These are phyloP conservation scores for Onychorhynchus coronatus DNA, from an alignment of 2,113 vertebrate species.

Conservation along the genomic window DNA sequence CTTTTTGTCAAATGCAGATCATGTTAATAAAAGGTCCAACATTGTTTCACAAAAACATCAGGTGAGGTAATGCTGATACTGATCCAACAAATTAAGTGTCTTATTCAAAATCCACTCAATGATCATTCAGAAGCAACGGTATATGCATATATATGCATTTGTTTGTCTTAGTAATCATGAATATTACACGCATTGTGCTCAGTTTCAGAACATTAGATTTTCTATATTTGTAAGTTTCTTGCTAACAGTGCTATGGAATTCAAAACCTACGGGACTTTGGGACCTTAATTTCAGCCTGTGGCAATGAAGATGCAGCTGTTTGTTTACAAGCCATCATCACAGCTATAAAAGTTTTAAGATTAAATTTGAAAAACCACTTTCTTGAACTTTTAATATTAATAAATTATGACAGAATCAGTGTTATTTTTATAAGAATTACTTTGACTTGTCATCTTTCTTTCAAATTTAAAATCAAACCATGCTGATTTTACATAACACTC, in stretches of 20 bases:
- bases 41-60: background rate
- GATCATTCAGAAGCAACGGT: background rate
- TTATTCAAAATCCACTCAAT: background rate
- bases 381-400: conserved; percentile 23
- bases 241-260: conserved; percentile 51
- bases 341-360: conserved; percentile 43
- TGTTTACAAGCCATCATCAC: conserved; percentile 65
- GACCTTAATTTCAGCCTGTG: conserved; percentile 67
- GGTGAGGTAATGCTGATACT: background rate
- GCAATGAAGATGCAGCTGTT: conserved; percentile 67
- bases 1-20: background rate
- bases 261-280: conserved; percentile 68
- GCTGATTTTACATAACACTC: background rate
- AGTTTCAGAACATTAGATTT: conserved; percentile 47
- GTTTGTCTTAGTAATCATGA: conserved; percentile 42
- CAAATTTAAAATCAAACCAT: conserved; percentile 40
- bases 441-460: background rate
- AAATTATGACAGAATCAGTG: conserved; percentile 19
- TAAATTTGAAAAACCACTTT: conserved; percentile 48
- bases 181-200: conserved; percentile 30
- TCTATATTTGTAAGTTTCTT: conserved; percentile 70
- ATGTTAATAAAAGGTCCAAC: background rate
- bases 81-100: background rate
- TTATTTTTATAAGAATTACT: conserved; percentile 4
- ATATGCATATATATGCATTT: background rate